phyloP scores from a whole-genome alignment of 2,797 vertebrate species.

The Rhynchonycteris naso region DNA sequence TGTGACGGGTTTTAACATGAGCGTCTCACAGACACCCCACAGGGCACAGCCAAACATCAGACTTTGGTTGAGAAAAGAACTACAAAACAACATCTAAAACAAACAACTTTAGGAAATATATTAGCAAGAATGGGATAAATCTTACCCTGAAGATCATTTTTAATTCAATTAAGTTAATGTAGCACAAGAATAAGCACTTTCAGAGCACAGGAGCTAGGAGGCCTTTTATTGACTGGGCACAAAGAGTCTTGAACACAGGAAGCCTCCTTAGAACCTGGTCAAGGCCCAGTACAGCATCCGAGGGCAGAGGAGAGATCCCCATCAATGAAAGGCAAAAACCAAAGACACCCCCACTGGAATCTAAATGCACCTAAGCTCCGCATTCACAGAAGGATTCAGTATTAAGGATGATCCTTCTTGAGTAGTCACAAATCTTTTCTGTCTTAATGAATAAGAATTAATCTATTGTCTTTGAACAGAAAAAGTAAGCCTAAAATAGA shows the following conservation, averaged over 20 bases:
- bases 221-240: not conserved
- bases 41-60: not conserved
- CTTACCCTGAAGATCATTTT: conserved; percentile 1
- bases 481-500: not conserved
- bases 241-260: not conserved
- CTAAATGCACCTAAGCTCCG: not conserved
- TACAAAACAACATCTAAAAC: not conserved
- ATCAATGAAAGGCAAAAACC: not conserved
- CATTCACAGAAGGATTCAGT: not conserved
- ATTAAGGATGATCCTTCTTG: not conserved
- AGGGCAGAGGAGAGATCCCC: not conserved
- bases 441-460: not conserved
- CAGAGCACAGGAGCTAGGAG: not conserved
- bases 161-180: not conserved
- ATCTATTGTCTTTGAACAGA: not conserved
- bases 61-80: conserved; percentile 27
- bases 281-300: not conserved
- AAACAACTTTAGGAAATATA: not conserved
- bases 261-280: rapidly evolving
- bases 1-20: too few relatives aligned
- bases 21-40: not conserved
- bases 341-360: not conserved
- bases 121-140: not conserved
- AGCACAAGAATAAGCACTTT: not conserved
- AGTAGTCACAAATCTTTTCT: not conserved